Base-by-base conservation (phyloP, 2,888 invertebrate genomes). In the Ectemnius cavifrons region DNA sequence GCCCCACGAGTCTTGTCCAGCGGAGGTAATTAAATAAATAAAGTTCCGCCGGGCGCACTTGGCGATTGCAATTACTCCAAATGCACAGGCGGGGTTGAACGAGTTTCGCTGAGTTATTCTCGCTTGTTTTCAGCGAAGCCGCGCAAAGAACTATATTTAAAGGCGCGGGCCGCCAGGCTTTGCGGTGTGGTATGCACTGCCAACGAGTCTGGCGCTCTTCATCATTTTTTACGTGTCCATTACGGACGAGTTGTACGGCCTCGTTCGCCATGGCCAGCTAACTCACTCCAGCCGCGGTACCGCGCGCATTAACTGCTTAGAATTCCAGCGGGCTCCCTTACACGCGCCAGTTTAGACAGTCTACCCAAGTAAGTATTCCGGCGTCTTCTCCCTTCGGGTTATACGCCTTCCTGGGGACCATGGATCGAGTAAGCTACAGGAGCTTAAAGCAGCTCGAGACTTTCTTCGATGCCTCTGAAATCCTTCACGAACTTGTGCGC, bases 341-440 rank as follows among this genome's bases (percentile, higher is more conserved):
- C 5, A 28, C 62, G 59, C 61, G 57, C 63, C 63, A 64, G 64
- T 68, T 73, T 37, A 37, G 37, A 37, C 67, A 65, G 65, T 75
- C 62, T 73, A 77, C 74, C 80, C 73, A 71, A 76, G 60, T 67
- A 75, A 81, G 80, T 83, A 78, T 75, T 71, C 80, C 60, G 70
- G 49, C 14, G 37, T 37, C 27, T 45, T 16, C 49, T 23, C 20
- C 58, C 37, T 16, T 28, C 60, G 46, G 46, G 37, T 62, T 64
- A 67, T 28, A 60, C 47, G 65, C 5, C 14, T 11, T 57, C 56
- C 73, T 52, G 71, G 23, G 58, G 16, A 47, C 47, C 18, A 57
- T 45, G 68, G 70, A 47, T 16, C 46, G 71, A 73, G 73, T 75
- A 81, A 82, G 77, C 77, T 67, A 49, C 68, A 47, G 64, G 59